Evolutionary conservation across 1,140 invertebrate species (phyloP).

Genomic region (Drosophila equinoxialis): DNA sequence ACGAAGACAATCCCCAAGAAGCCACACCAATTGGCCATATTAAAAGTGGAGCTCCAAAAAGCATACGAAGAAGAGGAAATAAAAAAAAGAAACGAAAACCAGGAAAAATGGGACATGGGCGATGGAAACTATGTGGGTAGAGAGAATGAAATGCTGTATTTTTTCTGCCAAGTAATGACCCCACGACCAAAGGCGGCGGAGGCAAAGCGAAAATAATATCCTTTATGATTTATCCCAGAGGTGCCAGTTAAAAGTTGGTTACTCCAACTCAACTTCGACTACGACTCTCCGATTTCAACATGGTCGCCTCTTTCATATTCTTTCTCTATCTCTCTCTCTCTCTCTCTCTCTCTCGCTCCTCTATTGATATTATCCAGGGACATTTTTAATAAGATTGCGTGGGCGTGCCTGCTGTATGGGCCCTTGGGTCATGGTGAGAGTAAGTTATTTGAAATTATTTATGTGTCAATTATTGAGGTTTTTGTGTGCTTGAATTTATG

Average conservation of each 20-base stretch:
- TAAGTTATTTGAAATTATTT: constrained; percentile 67
- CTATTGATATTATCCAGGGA: constrained; percentile 45
- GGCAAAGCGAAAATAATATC: constrained; percentile 48
- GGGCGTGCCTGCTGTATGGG: constrained; percentile 34
- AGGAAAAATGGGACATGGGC: too few relatives aligned
- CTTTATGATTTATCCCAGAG: constrained; percentile 69
- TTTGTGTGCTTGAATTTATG: constrained; percentile 12
- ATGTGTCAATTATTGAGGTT: constrained; percentile 63
- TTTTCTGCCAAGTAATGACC: constrained; percentile 41
- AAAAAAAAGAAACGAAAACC: too few relatives aligned
- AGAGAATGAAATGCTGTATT: constrained; percentile 22
- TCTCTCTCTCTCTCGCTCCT: not conserved
- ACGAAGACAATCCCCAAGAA: constrained; percentile 13
- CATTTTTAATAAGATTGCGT: constrained; percentile 67
- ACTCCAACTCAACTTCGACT: constrained; percentile 42
- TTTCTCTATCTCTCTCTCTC: too few relatives aligned
- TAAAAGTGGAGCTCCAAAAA: constrained; percentile 52
- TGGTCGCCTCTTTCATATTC: too few relatives aligned
- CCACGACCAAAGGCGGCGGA: not conserved
- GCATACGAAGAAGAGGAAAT: not conserved
- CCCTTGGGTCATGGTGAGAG: constrained; percentile 18
- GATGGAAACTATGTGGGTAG: too few relatives aligned
- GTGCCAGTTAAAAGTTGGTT: constrained; percentile 62
- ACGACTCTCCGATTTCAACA: constrained; percentile 20
- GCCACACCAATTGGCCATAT: constrained; percentile 47